phyloP scores from a whole-genome alignment of 2,888 invertebrate species.

The Spisula solida region DNA sequence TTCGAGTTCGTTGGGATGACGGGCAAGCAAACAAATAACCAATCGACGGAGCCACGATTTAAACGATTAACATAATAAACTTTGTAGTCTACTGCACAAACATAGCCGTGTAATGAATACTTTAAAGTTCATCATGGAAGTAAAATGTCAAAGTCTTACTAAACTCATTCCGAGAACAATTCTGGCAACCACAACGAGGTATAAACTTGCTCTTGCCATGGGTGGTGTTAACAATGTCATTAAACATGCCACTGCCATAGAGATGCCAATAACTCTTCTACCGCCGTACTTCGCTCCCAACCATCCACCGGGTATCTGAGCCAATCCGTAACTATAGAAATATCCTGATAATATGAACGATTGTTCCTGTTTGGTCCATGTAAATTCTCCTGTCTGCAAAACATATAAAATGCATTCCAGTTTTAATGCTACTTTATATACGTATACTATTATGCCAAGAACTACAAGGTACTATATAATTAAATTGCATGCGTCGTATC shows the following conservation, averaged over 20 bases:
- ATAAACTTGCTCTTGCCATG: conserved; percentile 75
- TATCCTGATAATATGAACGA: conserved; percentile 76
- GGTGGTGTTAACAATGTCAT: conserved; percentile 82
- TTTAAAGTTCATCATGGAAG: no score
- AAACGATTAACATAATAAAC: no score
- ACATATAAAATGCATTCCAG: neutral
- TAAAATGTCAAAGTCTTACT: neutral
- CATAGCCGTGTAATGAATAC: no score
- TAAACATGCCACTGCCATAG: conserved; percentile 81
- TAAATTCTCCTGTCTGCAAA: conserved; percentile 66
- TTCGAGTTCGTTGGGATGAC: no score
- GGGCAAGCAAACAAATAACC: no score
- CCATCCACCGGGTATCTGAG: conserved; percentile 78
- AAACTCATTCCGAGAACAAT: conserved; percentile 47
- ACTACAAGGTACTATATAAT: neutral
- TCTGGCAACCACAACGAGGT: conserved; percentile 77
- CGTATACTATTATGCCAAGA: neutral
- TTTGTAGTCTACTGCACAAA: no score
- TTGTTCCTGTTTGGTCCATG: conserved; percentile 76
- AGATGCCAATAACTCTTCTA: conserved; percentile 84
- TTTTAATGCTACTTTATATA: neutral
- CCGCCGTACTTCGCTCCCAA: conserved; percentile 80
- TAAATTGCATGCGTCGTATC: neutral
- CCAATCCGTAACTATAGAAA: conserved; percentile 79
- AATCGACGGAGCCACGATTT: no score